Conservation (phyloP, 2,113 vertebrate genomes). For the Scortum barcoo region DNA sequence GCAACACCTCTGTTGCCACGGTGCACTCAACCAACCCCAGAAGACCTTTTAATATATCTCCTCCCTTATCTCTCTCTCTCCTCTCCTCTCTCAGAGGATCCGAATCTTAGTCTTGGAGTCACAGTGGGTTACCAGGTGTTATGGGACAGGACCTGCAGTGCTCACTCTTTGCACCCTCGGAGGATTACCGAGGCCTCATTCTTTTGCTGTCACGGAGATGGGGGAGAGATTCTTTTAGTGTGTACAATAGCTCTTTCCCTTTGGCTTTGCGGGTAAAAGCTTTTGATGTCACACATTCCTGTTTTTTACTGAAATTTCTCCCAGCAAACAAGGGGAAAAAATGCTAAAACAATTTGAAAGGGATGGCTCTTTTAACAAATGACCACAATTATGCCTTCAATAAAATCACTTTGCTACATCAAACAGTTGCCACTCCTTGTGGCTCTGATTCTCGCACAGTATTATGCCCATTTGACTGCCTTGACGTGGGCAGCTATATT, state of each 20-base stretch:
- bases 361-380: background rate
- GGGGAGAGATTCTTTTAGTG: constrained; percentile 20
- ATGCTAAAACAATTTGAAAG: background rate
- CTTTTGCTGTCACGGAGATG: constrained; percentile 44
- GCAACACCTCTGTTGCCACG: constrained; percentile 53
- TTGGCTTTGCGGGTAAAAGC: background rate
- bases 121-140: constrained; percentile 53
- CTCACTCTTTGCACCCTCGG: constrained; percentile 12
- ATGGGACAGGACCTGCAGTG: constrained; percentile 43
- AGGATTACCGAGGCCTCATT: constrained; percentile 33
- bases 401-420: background rate
- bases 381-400: background rate
- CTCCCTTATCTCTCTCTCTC: constrained; percentile 44
- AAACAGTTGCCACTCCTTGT: background rate
- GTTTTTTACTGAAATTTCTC: constrained; percentile 11
- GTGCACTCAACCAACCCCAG: constrained; percentile 36
- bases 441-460: background rate
- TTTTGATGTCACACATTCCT: constrained; percentile 18
- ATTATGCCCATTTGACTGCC: background rate
- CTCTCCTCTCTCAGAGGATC: constrained; percentile 48
- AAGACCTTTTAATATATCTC: constrained; percentile 56
- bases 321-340: background rate
- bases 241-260: background rate
- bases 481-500: background rate
- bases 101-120: constrained; percentile 34